phyloP scores from a whole-genome alignment of 2,888 invertebrate species.

The Tenthredo livida region DNA sequence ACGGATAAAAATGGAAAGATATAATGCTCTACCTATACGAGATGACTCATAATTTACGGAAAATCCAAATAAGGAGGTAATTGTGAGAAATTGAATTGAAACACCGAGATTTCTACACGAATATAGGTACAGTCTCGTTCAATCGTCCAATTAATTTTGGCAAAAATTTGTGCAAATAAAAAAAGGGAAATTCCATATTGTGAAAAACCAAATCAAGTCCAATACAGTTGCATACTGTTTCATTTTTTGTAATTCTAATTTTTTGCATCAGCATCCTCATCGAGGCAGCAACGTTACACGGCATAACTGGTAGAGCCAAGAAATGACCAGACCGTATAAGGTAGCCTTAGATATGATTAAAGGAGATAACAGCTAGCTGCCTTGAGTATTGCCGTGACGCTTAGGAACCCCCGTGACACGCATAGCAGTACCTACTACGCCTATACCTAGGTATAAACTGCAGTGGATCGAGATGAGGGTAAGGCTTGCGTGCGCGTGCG shows the following conservation, averaged over 20 bases:
- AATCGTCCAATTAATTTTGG: background rate
- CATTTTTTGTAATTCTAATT: background rate
- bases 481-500: background rate
- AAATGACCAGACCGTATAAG: background rate
- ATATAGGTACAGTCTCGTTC: background rate
- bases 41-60: constrained; percentile 4
- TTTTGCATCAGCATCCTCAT: background rate
- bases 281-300: background rate
- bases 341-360: background rate
- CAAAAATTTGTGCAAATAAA: background rate
- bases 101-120: background rate
- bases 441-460: background rate
- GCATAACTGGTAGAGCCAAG: background rate
- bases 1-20: background rate
- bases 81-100: background rate
- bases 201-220: background rate
- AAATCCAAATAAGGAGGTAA: background rate
- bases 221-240: background rate
- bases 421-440: too few relatives aligned
- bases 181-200: background rate
- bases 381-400: background rate
- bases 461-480: constrained; percentile 15
- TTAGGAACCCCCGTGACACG: background rate
- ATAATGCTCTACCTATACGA: background rate
- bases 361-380: background rate